phyloP scores from a whole-genome alignment of 2,888 invertebrate genomes.

The Melipona beecheii region DNA sequence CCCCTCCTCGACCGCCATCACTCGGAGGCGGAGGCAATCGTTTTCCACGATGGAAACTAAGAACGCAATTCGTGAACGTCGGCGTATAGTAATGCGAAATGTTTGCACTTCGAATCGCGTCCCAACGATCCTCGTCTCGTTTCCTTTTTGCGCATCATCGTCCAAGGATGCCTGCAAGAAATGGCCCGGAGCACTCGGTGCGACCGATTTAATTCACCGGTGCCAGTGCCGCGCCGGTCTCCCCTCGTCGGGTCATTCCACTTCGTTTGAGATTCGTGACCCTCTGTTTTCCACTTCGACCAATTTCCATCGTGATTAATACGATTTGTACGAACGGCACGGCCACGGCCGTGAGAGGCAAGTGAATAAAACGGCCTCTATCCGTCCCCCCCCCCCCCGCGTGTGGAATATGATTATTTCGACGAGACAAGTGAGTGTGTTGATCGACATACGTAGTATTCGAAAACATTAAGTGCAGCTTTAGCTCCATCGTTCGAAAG shows the following conservation, averaged over 20 bases:
- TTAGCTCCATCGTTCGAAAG: not conserved
- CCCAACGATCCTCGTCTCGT: not conserved
- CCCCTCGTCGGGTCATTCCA: constrained; percentile 9
- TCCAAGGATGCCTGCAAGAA: not conserved
- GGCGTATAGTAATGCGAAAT: constrained; percentile 17
- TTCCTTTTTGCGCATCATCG: constrained; percentile 1
- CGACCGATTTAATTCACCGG: constrained; percentile 40
- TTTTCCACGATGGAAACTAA: constrained; percentile 32
- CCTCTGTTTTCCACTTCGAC: not conserved
- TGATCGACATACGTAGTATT: not conserved
- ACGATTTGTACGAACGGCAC: constrained; percentile 17
- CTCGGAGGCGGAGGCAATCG: constrained; percentile 8
- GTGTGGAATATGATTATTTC: not conserved
- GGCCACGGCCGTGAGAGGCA: not conserved
- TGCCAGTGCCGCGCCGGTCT: not conserved
- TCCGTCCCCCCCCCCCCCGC: no score
- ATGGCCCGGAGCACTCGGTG: not conserved
- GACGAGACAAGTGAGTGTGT: not conserved
- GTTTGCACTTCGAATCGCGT: constrained; percentile 3
- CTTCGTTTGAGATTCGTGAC: not conserved
- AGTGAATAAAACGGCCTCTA: constrained; percentile 11
- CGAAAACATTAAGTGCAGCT: not conserved
- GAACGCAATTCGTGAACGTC: constrained; percentile 29
- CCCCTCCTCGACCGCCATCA: no score
- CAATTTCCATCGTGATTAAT: constrained; percentile 28